Conservation (phyloP, 2,888 invertebrate genomes). For the Enchytraeus crypticus region DNA sequence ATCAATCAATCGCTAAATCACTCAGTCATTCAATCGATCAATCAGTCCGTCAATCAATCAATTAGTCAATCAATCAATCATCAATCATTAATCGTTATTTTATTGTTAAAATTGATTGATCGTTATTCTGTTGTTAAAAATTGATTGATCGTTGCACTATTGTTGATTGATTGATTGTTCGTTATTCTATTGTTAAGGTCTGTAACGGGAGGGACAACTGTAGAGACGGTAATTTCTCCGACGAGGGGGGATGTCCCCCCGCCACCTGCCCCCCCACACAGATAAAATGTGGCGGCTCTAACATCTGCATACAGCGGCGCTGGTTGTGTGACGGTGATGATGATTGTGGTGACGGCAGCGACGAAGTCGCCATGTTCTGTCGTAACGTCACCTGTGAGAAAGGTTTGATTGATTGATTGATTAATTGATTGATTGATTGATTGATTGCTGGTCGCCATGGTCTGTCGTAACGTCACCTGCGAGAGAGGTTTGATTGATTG, state of each 20-base stretch:
- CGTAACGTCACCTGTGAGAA: constrained; percentile 31
- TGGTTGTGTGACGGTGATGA: constrained; percentile 45
- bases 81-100: neutral
- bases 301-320: constrained; percentile 37
- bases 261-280: neutral
- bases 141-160: neutral
- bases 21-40: no score
- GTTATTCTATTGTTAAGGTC: constrained; percentile 16
- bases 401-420: constrained; percentile 27
- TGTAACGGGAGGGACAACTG: constrained; percentile 42
- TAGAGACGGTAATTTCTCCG: constrained; percentile 61
- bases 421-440: no score
- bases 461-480: constrained; percentile 38
- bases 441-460: constrained; percentile 14
- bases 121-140: neutral
- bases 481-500: no score
- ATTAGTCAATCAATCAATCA: no score
- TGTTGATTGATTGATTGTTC: no score
- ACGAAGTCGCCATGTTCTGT: constrained; percentile 42
- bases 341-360: no score
- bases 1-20: no score
- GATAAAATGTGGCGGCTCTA: constrained; percentile 80
- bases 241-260: constrained; percentile 69
- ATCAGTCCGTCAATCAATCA: no score
- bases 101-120: neutral